Base-by-base conservation (phyloP, 2,888 invertebrate species). In the Miltochrista miniata region DNA sequence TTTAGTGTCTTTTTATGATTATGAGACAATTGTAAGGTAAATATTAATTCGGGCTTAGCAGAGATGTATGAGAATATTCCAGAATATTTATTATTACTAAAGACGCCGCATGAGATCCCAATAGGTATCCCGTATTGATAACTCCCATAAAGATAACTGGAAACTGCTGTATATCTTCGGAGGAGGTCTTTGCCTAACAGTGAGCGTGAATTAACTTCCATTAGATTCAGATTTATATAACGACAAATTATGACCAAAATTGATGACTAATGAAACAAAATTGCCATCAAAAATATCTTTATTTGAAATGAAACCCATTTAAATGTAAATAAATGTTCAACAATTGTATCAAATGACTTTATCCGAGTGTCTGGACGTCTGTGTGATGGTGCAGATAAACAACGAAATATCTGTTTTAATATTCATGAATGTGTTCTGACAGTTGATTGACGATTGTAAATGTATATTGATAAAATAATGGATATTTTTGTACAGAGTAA, bases 321-420 rank as follows among this genome's bases (percentile, higher is more conserved):
- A 38, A 56, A 51, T 49, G 43, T 49, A 50, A 51, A 61, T 48
- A 46, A 18, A 46, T 14, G 11, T 9, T 14, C 24, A 29, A 57
- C 57, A 64, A 62, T 56, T 29, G 48, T 42, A 54, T 61, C 56
- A 48, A 64, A 67, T 64, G 51, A 59, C 58, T 60, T 63, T 64
- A 64, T 69, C 64, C 51, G 36, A 18, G 15, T 45, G 38, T 40
- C 35, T 35, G 13, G 42, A 15, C 36, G 56, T 57, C 48, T 54
- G 44, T 37, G 39, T 11, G 13, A 48, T 31, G 12, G 30, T 48
- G 34, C 31, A 30, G 48, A 43, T 48, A 43, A 38, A 43, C 9
- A 13, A 14, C 13, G 18, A 24, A 12, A 10, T 30, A 43, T 30
- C 12, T 36, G n/a, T 37, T 13, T n/a, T 24, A 24, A 24, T 24